Percentiles rank a stretch among this genome's conserved stretches.
These are phyloP conservation scores for Enteromius afrohamiltoni DNA, from an alignment of 2,797 vertebrate species.

Conservation along the genomic window DNA sequence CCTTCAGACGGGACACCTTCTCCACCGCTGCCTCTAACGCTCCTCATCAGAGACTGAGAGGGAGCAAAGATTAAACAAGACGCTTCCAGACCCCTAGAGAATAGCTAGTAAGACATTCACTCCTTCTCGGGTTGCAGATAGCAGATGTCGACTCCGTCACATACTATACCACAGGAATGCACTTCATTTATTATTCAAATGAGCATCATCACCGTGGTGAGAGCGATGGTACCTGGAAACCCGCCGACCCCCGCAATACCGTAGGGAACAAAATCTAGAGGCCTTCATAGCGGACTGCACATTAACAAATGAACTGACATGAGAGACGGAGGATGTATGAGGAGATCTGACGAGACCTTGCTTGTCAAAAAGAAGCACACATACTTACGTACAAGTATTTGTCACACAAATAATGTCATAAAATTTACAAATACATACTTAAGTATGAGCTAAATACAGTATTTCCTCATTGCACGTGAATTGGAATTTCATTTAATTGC, in stretches of 20 bases:
- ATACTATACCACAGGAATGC: slow-evolving; percentile 62
- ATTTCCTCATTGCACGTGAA: not conserved
- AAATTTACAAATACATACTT: too few relatives aligned
- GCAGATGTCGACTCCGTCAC: slow-evolving; percentile 63
- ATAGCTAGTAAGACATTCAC: not conserved
- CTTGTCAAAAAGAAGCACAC: not conserved
- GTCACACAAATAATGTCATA: not conserved
- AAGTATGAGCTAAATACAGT: not conserved
- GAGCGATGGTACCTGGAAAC: not conserved
- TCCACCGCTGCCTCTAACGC: not conserved
- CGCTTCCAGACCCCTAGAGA: slow-evolving; percentile 4
- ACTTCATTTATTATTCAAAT: slow-evolving; percentile 71
- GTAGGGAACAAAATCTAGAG: not conserved
- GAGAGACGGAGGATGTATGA: not conserved
- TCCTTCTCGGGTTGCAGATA: slow-evolving; percentile 66
- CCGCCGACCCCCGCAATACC: not conserved
- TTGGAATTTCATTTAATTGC: too few relatives aligned
- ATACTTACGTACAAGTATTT: not conserved
- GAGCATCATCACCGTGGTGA: slow-evolving; percentile 55
- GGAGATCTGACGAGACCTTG: not conserved
- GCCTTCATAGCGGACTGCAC: slow-evolving; percentile 14
- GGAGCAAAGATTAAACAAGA: not conserved
- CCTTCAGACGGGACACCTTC: not conserved
- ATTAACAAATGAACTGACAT: slow-evolving; percentile 13
- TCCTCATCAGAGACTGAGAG: not conserved